phyloP scores from a whole-genome alignment of 2,113 vertebrate species.

The Cettia cetti region DNA sequence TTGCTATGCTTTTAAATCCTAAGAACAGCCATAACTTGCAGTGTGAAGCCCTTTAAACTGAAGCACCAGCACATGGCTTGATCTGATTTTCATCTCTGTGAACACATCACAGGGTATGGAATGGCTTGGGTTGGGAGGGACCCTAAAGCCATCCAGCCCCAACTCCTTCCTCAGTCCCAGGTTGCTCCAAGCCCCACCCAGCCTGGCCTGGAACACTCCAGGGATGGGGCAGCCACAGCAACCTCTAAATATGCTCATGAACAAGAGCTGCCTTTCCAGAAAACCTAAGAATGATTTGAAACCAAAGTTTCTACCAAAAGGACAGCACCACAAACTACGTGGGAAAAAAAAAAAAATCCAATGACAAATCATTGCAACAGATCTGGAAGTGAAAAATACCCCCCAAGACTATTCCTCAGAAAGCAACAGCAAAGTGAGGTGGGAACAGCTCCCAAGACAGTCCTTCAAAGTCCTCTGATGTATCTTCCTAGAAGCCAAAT shows the following conservation, averaged over 20 bases:
- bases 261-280: neutral
- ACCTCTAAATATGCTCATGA: neutral
- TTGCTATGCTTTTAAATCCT: neutral
- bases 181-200: neutral
- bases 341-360: no score
- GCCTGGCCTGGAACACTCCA: neutral
- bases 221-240: neutral
- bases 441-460: neutral
- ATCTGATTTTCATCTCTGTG: neutral
- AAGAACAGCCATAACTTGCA: neutral
- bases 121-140: neutral
- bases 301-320: neutral
- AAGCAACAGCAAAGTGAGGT: neutral
- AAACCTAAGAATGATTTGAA: neutral
- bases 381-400: neutral
- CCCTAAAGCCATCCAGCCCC: neutral
- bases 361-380: neutral
- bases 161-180: neutral
- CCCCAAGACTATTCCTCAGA: neutral
- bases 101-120: neutral
- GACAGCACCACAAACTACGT: neutral
- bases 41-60: neutral
- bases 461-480: neutral
- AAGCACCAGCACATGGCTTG: neutral
- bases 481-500: neutral